A percentile compares a stretch with the other conserved stretches of the same genome.
These are phyloP conservation scores for Psephotus haematonotus DNA, from an alignment of 2,113 vertebrate species.

Conservation along the genomic window DNA sequence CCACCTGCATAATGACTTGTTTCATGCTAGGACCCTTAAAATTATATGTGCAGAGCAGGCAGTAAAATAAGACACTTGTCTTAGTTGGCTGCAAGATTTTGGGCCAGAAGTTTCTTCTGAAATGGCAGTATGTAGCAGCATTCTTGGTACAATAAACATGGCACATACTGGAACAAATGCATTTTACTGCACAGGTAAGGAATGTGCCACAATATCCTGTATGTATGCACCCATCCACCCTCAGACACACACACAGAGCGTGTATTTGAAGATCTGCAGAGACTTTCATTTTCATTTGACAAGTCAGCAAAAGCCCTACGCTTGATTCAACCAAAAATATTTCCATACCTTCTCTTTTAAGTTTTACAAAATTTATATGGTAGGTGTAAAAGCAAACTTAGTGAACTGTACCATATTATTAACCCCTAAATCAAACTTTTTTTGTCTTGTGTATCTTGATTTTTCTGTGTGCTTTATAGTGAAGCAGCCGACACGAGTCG, in stretches of 20 bases:
- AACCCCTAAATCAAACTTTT: constrained; percentile 98
- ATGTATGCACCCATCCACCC: constrained; percentile 51
- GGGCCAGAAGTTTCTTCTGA: constrained; percentile 69
- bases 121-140: constrained; percentile 65
- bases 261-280: constrained; percentile 69
- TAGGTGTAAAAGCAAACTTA: constrained; percentile 91
- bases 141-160: constrained; percentile 72
- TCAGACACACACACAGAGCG: constrained; percentile 44
- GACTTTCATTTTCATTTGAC: constrained; percentile 57
- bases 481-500: constrained; percentile 99
- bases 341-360: constrained; percentile 77
- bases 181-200: constrained; percentile 83
- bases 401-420: constrained; percentile 97
- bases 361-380: constrained; percentile 84
- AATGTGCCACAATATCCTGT: constrained; percentile 72
- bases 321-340: constrained; percentile 71
- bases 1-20: constrained; percentile 68
- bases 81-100: constrained; percentile 67
- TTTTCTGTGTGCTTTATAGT: constrained; percentile 99
- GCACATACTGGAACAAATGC: constrained; percentile 74
- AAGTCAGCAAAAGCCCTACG: constrained; percentile 82
- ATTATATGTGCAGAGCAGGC: constrained; percentile 70
- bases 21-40: constrained; percentile 68
- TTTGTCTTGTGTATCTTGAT: constrained; percentile 99
- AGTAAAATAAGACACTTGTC: constrained; percentile 61